Base-by-base conservation (phyloP, 2,113 vertebrate genomes). In the Regulus satrapa region DNA sequence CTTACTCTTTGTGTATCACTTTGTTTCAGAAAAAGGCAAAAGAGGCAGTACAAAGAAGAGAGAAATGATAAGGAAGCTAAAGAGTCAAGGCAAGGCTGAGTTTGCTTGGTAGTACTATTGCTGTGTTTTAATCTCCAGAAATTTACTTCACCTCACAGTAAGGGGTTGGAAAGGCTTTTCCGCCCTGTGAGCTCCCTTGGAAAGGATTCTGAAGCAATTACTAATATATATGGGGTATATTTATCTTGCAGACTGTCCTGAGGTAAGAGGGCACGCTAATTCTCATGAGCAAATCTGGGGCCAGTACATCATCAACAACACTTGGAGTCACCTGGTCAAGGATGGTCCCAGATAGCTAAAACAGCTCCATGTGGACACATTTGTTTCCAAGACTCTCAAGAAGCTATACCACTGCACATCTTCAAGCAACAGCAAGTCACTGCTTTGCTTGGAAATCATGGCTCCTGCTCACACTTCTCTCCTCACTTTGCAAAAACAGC, bases 311-410 rank as follows among this genome's bases (percentile, higher is more conserved):
- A 48, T 54, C 41, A 45, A 29, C 5, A 3, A 29, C 45, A 34
- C 32, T 23, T 68, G 38, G 16, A 56, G 23, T 31, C 34, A 73
- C 17, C 25, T 62, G 15, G 4, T 10, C 3, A 1, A 6, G 32
- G 72, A 68, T 38, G 32, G 18, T 36, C 38, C 8, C 9, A 17
- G 20, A 41, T 0, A 59, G 40, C 32, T 31, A 62, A 91, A 61
- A 38, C 19, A 68, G 12, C 8, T 52, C 41, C 1, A 0, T 6
- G 19, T 31, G 18, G 40, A 56, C 8, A 52, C 1, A 12, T 31
- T 64, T 76, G 59, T 43, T 85, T 38, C n/a, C 52, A 64, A 24
- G 41, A 38, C 10, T 72, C 43, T 9, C 8, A 51, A 31, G 55
- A 86, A 77, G 9, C 5, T 38, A 8, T 12, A 25, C 25, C 34